These are phyloP conservation scores for Pseudomyrmex cubaensis DNA, from an alignment of 1,140 invertebrate genomes.

Conservation along the genomic window DNA sequence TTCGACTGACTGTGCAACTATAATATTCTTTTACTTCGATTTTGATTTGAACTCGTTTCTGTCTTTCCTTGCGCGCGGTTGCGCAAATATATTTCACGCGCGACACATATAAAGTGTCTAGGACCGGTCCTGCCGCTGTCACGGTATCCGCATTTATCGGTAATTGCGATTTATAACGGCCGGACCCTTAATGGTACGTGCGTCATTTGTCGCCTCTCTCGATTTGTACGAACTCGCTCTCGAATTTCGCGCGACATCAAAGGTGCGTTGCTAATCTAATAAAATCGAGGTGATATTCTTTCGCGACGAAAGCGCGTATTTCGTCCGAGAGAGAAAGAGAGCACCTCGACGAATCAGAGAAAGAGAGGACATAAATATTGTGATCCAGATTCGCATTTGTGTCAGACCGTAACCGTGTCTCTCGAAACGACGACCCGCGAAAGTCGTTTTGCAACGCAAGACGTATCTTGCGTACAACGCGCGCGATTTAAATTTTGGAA, in stretches of 20 bases:
- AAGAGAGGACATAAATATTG: conserved; percentile 55
- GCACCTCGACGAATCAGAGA: conserved; percentile 19
- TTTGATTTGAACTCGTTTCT: conserved; percentile 32
- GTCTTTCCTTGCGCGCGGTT: conserved; percentile 52
- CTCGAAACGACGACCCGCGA: conserved; percentile 1
- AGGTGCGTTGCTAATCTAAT: conserved; percentile 70
- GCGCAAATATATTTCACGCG: conserved; percentile 37
- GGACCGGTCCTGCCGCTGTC: conserved; percentile 41
- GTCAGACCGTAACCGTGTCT: background rate
- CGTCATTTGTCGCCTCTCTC: conserved; percentile 65
- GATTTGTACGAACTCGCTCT: conserved; percentile 23
- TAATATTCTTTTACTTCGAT: background rate
- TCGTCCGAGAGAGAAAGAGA: conserved; percentile 24
- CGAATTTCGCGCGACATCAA: conserved; percentile 64
- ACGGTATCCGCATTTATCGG: conserved; percentile 60
- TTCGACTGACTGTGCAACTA: no score
- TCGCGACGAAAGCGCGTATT: conserved; percentile 43
- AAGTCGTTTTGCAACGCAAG: background rate
- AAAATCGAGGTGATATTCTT: conserved; percentile 49
- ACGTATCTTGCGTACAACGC: background rate
- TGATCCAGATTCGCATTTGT: conserved; percentile 43
- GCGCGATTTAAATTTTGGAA: background rate
- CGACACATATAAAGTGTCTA: conserved; percentile 46
- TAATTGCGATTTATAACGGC: conserved; percentile 75
- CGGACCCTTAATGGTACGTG: conserved; percentile 53